Evolutionary conservation across 2,113 vertebrate genomes (phyloP), one percentile per base, ranked within the genome.

Genomic region (Cyprinodon tularosa): DNA sequence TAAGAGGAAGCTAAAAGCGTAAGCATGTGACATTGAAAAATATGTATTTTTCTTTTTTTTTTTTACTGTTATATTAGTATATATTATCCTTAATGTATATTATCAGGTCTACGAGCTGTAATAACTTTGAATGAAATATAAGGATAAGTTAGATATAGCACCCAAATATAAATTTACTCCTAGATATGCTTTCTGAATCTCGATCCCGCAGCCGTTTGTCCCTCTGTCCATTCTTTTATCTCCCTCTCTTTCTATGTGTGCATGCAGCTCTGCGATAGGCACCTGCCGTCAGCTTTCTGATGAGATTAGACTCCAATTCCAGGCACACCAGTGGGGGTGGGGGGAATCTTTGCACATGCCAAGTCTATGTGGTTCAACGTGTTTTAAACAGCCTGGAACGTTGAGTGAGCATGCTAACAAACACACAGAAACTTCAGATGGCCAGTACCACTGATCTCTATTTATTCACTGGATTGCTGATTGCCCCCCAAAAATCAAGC

Each of bases 261-360:
- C 59, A 22, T 63, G 71, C 65, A 74, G 67, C 72, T 74, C 67
- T 62, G 62, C 4, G 53, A 80, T 74, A 74, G 60, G 62, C 42
- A 63, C 22, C 66, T 47, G 47, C 61, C 62, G 36, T 66, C 72
- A 48, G 62, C 14, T 70, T 61, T 74, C 72, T 66, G 66, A 62
- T 62, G 50, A 75, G 66, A 71, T 80, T 75, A 66, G 62, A 60
- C 50, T 57, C 71, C 14, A 20, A 74, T 60, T 80, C 50, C 71
- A 62, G 39, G 22, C 50, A 59, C 39, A 50, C 62, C 5, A 22
- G 20, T 59, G 65, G 61, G 60, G 65, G 68, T 69, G 71, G 65
- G 68, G 64, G 71, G 15, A 61, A 66, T 66, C 66, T 80, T 69
- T 74, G 40, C 72, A 50, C 48, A 45, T 64, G 57, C 68, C 61